These are phyloP conservation scores for Zoanthus gigantus DNA, from an alignment of 92 coral and sea anemone genomes.

Conservation along the genomic window DNA sequence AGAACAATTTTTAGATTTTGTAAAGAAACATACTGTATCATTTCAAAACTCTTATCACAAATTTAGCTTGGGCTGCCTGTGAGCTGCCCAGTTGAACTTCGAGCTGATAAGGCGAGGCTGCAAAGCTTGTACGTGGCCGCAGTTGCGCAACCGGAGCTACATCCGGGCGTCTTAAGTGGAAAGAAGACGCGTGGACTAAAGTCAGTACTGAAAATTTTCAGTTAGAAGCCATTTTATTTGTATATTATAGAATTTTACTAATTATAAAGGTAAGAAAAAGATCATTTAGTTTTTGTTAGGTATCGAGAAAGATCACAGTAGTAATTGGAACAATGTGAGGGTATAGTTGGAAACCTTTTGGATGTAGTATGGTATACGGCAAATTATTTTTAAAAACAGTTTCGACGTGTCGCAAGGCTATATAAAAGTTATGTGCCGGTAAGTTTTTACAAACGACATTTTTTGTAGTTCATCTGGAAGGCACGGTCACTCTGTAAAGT, in stretches of 20 bases:
- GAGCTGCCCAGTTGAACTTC: too few species aligned
- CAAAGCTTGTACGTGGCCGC: slow-evolving; percentile 93
- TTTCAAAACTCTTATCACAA: too few species aligned
- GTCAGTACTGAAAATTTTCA: slow-evolving; percentile 26
- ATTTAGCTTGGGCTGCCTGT: too few species aligned
- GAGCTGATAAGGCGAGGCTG: slow-evolving; percentile 20
- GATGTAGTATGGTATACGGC: background rate
- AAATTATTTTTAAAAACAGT: background rate
- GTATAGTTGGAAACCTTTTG: background rate
- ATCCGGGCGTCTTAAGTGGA: slow-evolving; percentile 83
- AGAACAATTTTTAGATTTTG: too few species aligned
- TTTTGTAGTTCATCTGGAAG: background rate
- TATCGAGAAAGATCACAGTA: background rate
- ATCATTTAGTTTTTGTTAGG: background rate
- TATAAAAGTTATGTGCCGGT: slow-evolving; percentile 33
- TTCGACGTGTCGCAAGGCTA: slow-evolving; percentile 30
- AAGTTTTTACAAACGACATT: background rate
- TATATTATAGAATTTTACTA: slow-evolving; percentile 29
- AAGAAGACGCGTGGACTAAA: slow-evolving; percentile 55
- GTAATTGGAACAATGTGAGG: background rate
- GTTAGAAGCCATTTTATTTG: slow-evolving; percentile 36
- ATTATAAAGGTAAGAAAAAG: slow-evolving; percentile 30
- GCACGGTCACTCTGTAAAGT: background rate
- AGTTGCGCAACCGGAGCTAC: slow-evolving; percentile 85
- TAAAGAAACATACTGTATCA: too few species aligned